These are phyloP conservation scores for Pomacea canaliculata DNA, from an alignment of 2,888 invertebrate genomes.

Conservation along the genomic window DNA sequence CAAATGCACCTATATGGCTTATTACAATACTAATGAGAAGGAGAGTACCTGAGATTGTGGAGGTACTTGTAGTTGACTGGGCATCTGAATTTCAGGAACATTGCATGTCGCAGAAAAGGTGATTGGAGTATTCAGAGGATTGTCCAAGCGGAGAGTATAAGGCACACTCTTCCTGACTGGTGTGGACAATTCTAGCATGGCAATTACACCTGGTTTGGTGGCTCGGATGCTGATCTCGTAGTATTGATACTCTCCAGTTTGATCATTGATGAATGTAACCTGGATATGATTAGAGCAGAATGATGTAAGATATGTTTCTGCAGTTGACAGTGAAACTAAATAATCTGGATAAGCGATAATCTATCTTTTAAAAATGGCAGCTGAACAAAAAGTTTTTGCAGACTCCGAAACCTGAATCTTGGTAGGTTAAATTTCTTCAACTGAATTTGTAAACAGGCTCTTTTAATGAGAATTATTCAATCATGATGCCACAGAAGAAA, in stretches of 20 bases:
- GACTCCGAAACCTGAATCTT: no score
- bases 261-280: slow-evolving; percentile 68
- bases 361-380: background rate
- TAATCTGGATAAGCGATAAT: background rate
- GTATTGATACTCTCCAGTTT: slow-evolving; percentile 67
- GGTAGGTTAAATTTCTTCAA: no score
- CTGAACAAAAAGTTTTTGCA: no score
- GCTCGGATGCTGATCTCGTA: slow-evolving; percentile 67
- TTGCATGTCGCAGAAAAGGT: slow-evolving; percentile 63
- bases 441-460: no score
- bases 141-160: slow-evolving; percentile 65
- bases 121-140: slow-evolving; percentile 63
- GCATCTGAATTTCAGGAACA: slow-evolving; percentile 65
- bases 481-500: no score
- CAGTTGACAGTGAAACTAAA: background rate
- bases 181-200: slow-evolving; percentile 63
- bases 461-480: no score
- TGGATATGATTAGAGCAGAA: slow-evolving; percentile 36
- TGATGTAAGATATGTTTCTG: background rate
- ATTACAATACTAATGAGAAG: no score
- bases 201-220: slow-evolving; percentile 60
- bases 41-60: slow-evolving; percentile 61
- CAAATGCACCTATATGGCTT: no score
- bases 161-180: slow-evolving; percentile 67
- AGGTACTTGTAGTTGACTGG: slow-evolving; percentile 63